These are phyloP conservation scores for Calliopsis andreniformis DNA, from an alignment of 1,140 invertebrate genomes.

Conservation along the genomic window DNA sequence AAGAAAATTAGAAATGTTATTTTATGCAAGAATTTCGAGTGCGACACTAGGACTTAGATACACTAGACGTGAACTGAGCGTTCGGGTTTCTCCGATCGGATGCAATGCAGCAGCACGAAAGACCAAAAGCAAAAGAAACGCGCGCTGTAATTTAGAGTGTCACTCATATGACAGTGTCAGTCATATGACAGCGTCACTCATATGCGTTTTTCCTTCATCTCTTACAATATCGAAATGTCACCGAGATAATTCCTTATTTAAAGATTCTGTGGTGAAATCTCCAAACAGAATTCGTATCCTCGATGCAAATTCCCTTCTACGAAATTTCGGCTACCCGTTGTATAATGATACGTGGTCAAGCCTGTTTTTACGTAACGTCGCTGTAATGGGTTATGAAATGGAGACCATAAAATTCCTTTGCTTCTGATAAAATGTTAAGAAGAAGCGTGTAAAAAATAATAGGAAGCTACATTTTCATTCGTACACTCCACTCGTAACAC, in stretches of 20 bases:
- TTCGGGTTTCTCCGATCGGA: neutral
- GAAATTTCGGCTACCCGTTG: neutral
- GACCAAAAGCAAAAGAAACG: neutral
- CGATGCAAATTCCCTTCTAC: neutral
- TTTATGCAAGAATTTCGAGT: neutral
- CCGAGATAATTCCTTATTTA: neutral
- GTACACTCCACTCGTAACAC: too few relatives aligned
- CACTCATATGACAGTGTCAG: neutral
- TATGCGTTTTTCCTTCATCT: neutral
- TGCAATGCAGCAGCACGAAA: neutral
- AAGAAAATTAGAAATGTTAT: neutral
- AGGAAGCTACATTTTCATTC: too few relatives aligned
- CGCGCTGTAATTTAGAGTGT: neutral
- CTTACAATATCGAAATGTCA: neutral
- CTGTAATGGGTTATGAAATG: slow-evolving; percentile 24
- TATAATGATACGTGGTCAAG: neutral
- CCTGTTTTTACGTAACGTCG: neutral
- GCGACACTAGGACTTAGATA: neutral
- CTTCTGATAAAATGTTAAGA: neutral
- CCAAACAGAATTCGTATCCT: neutral
- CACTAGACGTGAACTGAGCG: neutral
- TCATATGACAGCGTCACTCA: too few relatives aligned
- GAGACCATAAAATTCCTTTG: neutral
- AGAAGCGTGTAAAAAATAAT: too few relatives aligned
- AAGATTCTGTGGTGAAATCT: neutral